Conservation (phyloP, 2,113 vertebrate species). For the Varanus salvator region DNA sequence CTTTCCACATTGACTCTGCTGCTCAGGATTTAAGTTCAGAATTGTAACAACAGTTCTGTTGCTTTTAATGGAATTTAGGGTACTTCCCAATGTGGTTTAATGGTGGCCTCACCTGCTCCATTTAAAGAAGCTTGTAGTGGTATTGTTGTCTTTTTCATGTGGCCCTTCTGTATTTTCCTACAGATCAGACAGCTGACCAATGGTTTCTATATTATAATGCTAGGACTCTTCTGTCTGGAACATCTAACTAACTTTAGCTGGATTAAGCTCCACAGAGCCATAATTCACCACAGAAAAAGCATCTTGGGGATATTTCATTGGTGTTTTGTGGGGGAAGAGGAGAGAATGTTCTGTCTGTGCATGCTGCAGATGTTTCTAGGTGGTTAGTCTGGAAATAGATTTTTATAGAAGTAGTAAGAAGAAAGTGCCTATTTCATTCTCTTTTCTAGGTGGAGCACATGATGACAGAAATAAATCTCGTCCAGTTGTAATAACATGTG, state of each 20-base stretch:
- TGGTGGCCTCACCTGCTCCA: too few species aligned
- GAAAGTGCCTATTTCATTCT: slow-evolving; percentile 48
- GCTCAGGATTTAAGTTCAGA: neutral
- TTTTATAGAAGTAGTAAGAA: slow-evolving; percentile 47
- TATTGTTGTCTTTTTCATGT: too few species aligned
- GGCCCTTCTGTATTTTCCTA: too few species aligned
- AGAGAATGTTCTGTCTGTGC: neutral
- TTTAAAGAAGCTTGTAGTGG: too few species aligned
- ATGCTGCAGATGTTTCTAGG: slow-evolving; percentile 31
- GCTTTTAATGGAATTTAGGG: neutral
- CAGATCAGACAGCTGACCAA: too few species aligned
- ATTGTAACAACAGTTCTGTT: neutral
- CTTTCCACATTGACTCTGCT: slow-evolving; percentile 6
- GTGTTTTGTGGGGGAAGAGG: slow-evolving; percentile 28
- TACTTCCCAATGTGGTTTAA: too few species aligned
- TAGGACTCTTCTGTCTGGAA: too few species aligned
- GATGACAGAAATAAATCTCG: slow-evolving; percentile 99
- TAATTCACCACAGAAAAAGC: slow-evolving; percentile 22
- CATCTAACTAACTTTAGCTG: neutral
- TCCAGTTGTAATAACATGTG: slow-evolving; percentile 94
- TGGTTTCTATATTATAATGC: too few species aligned
- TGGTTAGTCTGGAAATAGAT: slow-evolving; percentile 43
- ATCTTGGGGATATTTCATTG: neutral
- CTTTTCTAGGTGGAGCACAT: slow-evolving; percentile 87
- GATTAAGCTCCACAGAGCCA: fast-evolving